phyloP scores from a whole-genome alignment of 1,140 invertebrate species.

The Rhyzopertha dominica region DNA sequence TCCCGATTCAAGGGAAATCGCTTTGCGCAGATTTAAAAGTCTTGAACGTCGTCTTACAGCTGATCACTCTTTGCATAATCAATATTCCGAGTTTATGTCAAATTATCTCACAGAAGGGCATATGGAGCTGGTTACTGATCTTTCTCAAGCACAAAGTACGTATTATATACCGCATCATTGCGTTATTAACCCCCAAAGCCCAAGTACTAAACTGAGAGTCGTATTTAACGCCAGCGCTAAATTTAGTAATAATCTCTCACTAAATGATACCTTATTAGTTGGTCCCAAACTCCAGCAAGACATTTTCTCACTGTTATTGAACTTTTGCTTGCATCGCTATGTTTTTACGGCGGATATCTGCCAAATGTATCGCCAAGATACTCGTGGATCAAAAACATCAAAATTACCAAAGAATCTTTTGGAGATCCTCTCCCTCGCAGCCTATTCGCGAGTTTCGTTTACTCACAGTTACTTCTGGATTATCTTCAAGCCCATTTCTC shows the following conservation, averaged over 20 bases:
- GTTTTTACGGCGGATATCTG: constrained; percentile 1
- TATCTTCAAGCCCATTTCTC: constrained; percentile 33
- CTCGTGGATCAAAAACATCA: neutral
- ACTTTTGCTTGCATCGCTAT: constrained; percentile 4
- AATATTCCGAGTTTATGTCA: too few relatives aligned
- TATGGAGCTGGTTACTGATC: too few relatives aligned
- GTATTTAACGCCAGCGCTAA: constrained; percentile 22
- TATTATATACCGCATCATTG: constrained; percentile 35
- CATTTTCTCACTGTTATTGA: neutral
- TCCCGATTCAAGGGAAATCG: too few relatives aligned
- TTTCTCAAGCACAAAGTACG: too few relatives aligned
- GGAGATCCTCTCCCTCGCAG: constrained; percentile 1
- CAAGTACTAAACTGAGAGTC: constrained; percentile 36
- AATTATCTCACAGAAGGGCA: too few relatives aligned
- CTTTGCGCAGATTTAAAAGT: too few relatives aligned
- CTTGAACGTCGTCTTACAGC: too few relatives aligned
- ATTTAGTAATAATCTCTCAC: neutral
- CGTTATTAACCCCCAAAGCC: constrained; percentile 26
- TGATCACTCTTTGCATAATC: too few relatives aligned
- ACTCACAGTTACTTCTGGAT: constrained; percentile 23
- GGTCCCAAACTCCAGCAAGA: constrained; percentile 2
- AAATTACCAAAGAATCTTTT: constrained; percentile 9
- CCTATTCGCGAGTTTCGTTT: constrained; percentile 25
- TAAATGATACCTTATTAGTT: constrained; percentile 3
- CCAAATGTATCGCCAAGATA: constrained; percentile 7